Evolutionary conservation across 1,140 invertebrate genomes (phyloP).

Genomic region (Hypsibius dujardini): DNA sequence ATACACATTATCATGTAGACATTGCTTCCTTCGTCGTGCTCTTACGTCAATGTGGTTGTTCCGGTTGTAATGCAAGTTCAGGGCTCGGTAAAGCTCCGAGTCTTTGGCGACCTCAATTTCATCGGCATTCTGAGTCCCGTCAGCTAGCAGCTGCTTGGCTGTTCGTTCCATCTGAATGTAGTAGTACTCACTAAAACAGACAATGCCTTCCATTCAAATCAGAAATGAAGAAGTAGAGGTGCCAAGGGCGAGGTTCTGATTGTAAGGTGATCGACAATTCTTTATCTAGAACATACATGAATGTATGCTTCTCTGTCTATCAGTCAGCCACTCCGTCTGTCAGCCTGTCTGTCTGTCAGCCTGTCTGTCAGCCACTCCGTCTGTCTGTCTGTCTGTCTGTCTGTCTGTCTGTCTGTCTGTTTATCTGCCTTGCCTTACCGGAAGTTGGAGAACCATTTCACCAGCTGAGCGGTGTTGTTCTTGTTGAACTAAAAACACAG

Average conservation of each 20-base stretch:
- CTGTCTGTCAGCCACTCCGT: too few relatives aligned
- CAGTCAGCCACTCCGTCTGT: too few relatives aligned
- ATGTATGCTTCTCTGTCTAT: too few relatives aligned
- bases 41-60: slow-evolving; percentile 99
- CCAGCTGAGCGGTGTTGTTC: slow-evolving; percentile 98
- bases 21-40: too few relatives aligned
- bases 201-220: too few relatives aligned
- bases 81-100: slow-evolving; percentile 87
- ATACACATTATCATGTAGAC: neutral
- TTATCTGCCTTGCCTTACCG: slow-evolving; percentile 47
- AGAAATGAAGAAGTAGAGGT: too few relatives aligned
- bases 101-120: slow-evolving; percentile 81
- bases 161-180: slow-evolving; percentile 99
- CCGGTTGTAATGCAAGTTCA: slow-evolving; percentile 98
- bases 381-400: too few relatives aligned
- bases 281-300: too few relatives aligned
- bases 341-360: too few relatives aligned
- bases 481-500: slow-evolving; percentile 63
- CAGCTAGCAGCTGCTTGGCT: slow-evolving; percentile 84
- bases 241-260: too few relatives aligned
- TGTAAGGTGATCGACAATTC: too few relatives aligned
- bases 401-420: too few relatives aligned
- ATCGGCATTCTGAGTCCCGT: slow-evolving; percentile 77
- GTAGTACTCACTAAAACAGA: slow-evolving; percentile 92
- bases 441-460: slow-evolving; percentile 99